Evolutionary conservation across 2,113 vertebrate species (phyloP).

Genomic region (Apodemus speciosus): DNA sequence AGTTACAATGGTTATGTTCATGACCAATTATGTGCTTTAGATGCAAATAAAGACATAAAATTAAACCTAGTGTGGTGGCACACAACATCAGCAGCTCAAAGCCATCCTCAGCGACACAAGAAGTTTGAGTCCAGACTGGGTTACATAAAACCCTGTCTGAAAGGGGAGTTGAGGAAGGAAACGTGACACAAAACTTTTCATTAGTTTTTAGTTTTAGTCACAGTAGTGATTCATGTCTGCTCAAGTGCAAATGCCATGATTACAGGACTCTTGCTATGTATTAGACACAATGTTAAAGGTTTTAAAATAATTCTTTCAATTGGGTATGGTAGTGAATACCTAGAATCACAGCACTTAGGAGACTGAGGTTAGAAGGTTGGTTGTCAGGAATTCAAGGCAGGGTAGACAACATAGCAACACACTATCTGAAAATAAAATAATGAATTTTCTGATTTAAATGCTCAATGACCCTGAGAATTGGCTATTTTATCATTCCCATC

Average conservation of each 20-base stretch:
- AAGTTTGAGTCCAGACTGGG: not conserved
- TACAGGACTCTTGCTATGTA: not conserved
- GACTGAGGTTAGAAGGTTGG: not conserved
- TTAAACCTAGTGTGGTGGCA: not conserved
- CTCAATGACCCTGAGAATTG: not conserved
- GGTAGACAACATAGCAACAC: not conserved
- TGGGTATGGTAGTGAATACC: not conserved
- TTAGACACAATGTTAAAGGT: not conserved
- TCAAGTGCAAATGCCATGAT: not conserved
- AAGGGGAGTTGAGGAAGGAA: not conserved
- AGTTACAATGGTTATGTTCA: not conserved
- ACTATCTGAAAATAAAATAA: not conserved
- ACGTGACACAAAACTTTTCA: not conserved
- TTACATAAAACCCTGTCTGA: not conserved
- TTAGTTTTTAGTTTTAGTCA: not conserved
- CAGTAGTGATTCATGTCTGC: not conserved
- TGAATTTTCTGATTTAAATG: not conserved
- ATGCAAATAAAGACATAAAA: constrained; percentile 4
- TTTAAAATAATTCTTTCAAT: not conserved
- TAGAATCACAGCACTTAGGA: not conserved
- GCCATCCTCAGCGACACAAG: not conserved
- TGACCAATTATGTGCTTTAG: not conserved
- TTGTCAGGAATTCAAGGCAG: not conserved
- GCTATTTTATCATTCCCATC: not conserved
- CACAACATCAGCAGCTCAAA: not conserved